Conservation (phyloP, 1,140 invertebrate genomes). For the Scaptodrosophila lebanonensis region DNA sequence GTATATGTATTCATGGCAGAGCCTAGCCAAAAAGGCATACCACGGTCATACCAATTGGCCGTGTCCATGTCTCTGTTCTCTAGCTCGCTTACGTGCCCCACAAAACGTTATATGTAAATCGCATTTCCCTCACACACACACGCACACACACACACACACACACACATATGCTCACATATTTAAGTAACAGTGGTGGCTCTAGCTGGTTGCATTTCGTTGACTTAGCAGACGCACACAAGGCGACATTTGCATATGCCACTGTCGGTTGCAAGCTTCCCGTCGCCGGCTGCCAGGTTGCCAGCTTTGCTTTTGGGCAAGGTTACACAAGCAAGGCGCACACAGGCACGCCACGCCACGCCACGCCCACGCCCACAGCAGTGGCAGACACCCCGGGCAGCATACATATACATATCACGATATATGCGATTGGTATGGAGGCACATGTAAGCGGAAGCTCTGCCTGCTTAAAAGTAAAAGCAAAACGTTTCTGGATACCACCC, state of each 20-base stretch:
- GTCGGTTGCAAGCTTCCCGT: conserved; percentile 40
- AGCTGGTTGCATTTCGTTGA: not conserved
- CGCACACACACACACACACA: too few relatives aligned
- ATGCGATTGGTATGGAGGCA: too few relatives aligned
- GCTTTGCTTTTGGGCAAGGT: too few relatives aligned
- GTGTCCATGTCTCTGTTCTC: not conserved
- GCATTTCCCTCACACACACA: conserved; percentile 71
- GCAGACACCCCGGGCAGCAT: too few relatives aligned
- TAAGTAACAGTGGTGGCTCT: conserved; percentile 54
- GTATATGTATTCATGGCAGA: conserved; percentile 28
- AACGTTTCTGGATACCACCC: too few relatives aligned
- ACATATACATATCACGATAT: too few relatives aligned
- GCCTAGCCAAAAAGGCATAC: conserved; percentile 54
- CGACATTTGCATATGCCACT: conserved; percentile 65
- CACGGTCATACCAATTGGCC: conserved; percentile 18
- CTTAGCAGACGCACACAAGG: not conserved
- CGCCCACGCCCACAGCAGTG: too few relatives aligned
- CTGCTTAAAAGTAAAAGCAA: conserved; percentile 55
- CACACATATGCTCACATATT: too few relatives aligned
- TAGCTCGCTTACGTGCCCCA: conserved; percentile 21
- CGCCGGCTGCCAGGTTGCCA: too few relatives aligned
- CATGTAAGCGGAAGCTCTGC: not conserved
- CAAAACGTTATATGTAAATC: conserved; percentile 69
- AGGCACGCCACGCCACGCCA: too few relatives aligned
- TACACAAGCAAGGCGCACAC: conserved; percentile 53